Evolutionary conservation across 2,888 invertebrate genomes (phyloP), one percentile per base, ranked within the genome.

Genomic region (Drosophila gaucha): DNA sequence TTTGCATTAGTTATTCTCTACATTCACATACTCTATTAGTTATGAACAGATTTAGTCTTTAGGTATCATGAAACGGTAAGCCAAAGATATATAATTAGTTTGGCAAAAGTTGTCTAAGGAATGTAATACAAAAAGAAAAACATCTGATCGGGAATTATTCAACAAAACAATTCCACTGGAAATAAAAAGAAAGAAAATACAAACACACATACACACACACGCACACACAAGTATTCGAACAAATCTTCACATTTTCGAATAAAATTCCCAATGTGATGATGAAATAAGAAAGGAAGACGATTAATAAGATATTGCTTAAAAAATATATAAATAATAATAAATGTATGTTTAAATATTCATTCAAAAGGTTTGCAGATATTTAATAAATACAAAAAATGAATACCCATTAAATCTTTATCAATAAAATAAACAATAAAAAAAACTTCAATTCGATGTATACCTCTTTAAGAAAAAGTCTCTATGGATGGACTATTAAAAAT

Each of bases 191-290:
- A 57, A 52, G 46, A 10, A 44, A 46, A 46, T 28, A 1, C 0
- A 16, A 16, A 18, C 28, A 28, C 28, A 28, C 28, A 28, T 1
- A 28, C 28, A 28, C 2, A 28, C 28, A 28, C 28, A 26, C 26
- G 6, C 3, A 28, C 2, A 46, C 44, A 57, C 41, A 31, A 52
- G 20, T 46, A 60, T 30, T 43, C 20, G 28, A 51, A 49, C 44
- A 33, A 43, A 49, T 28, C 16, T 43, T 41, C 67, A 71, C 68
- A 64, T 65, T 31, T 52, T 24, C 43, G 59, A 68, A 72, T 85
- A 54, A 66, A 78, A 74, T 75, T 73, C 71, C 70, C 68, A 80
- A 78, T 85, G 85, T 86, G 85, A 84, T 86, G 67, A 65, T 68
- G 44, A 51, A 59, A 67, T 31, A 52, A 39, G 12, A 58, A 62